Evolutionary conservation across 2,888 invertebrate genomes (phyloP).

Genomic region (Piscicola geometra): DNA sequence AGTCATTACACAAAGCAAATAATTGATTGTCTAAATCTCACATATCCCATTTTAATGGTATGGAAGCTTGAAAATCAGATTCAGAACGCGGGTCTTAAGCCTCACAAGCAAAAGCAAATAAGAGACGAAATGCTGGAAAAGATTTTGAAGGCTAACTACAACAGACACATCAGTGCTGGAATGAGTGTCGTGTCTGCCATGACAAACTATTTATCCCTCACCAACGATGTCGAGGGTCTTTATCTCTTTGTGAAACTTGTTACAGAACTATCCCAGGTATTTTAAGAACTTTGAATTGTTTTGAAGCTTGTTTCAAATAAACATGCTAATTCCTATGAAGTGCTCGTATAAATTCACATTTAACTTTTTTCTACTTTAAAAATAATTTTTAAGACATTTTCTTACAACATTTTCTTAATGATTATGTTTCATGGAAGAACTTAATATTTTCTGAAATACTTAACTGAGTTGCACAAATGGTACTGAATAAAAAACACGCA

Average conservation of each 20-base stretch:
- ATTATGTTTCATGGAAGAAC: too few relatives aligned
- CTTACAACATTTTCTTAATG: too few relatives aligned
- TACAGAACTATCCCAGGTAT: neutral
- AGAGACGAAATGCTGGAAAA: neutral
- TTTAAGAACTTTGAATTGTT: too few relatives aligned
- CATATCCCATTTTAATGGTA: neutral
- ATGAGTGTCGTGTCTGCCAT: neutral
- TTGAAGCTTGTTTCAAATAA: too few relatives aligned
- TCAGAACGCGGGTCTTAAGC: neutral
- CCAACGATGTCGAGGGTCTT: neutral
- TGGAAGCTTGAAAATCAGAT: neutral
- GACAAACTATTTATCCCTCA: neutral
- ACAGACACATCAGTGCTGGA: neutral
- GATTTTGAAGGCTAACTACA: neutral
- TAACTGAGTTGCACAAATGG: neutral
- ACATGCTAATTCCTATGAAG: too few relatives aligned
- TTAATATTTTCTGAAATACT: too few relatives aligned
- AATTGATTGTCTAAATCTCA: neutral
- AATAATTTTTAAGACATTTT: too few relatives aligned
- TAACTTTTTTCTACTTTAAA: too few relatives aligned
- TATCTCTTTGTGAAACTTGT: neutral
- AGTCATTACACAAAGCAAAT: neutral
- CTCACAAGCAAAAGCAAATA: neutral
- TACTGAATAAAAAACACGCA: neutral
- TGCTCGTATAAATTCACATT: too few relatives aligned